Base-by-base conservation (phyloP, 1,140 invertebrate species). In the Dryas iulia region DNA sequence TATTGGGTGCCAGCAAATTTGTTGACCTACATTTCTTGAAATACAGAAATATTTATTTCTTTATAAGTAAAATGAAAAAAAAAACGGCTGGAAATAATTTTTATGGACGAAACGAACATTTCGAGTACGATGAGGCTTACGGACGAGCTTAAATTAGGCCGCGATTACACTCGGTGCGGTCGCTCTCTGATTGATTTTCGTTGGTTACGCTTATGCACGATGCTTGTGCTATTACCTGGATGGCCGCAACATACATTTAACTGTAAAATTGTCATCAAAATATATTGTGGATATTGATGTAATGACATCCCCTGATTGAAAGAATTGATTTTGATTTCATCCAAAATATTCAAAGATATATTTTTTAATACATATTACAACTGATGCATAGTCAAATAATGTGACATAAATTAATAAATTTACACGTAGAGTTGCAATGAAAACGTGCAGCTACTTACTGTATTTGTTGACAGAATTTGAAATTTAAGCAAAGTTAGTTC, bases 401-500 rank as follows among this genome's bases (percentile, higher is more conserved):
- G 12, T n/a, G n/a, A n/a, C n/a, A 33, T 7, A 18, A 39, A 39
- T 39, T 18, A 39, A 5, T 14, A 8, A 47, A 2, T 47, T 10
- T 47, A 3, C 21, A 21, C 8, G 6, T 6, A 47, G 18, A 21
- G 7, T 47, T 47, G 14, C 23, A 12, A 56, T 26, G 12, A 56
- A 56, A 56, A 14, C 53, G 11, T 25, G 57, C n/a, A 60, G 23
- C 21, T 39, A 60, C 12, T 56, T 56, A 25, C 53, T 7, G 53
- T 67, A 73, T 68, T 67, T 73, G 67, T 70, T 66, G 71, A 73
- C 67, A 71, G 72, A 69, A 70, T 74, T 62, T 74, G 64, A 74
- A 78, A 80, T 80, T 82, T 78, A 74, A 77, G 74, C 70, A 82
- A 79, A 76, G 71, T 73, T 72, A 82, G 79, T 82, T 78, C 74